These are phyloP conservation scores for Lasioglossum figueresi DNA, from an alignment of 2,888 invertebrate genomes.

Conservation along the genomic window DNA sequence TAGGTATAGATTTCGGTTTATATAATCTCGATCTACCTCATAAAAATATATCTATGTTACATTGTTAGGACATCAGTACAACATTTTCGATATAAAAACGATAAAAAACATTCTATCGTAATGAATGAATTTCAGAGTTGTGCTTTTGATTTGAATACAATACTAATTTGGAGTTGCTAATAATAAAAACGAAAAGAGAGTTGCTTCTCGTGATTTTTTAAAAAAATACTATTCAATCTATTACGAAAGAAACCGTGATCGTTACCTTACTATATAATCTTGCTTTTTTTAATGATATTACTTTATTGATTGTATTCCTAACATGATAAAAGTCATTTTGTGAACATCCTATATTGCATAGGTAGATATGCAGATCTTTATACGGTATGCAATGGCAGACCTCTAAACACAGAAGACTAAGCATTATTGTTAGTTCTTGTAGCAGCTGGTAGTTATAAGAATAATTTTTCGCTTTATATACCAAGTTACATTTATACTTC, in stretches of 20 bases:
- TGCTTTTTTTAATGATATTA: slow-evolving; percentile 48
- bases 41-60: slow-evolving; percentile 62
- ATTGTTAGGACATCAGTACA: slow-evolving; percentile 37
- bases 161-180: slow-evolving; percentile 10
- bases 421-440: slow-evolving; percentile 63
- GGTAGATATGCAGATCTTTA: slow-evolving; percentile 64
- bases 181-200: not conserved
- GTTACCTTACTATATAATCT: slow-evolving; percentile 31
- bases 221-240: slow-evolving; percentile 28
- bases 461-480: slow-evolving; percentile 72
- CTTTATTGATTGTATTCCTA: slow-evolving; percentile 56
- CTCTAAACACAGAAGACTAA: slow-evolving; percentile 58
- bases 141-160: slow-evolving; percentile 29
- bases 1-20: slow-evolving; percentile 55
- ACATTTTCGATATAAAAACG: slow-evolving; percentile 39
- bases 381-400: slow-evolving; percentile 67
- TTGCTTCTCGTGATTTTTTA: not conserved
- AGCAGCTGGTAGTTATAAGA: slow-evolving; percentile 75
- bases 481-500: slow-evolving; percentile 60
- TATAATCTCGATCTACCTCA: slow-evolving; percentile 49
- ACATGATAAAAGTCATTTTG: slow-evolving; percentile 51
- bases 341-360: slow-evolving; percentile 49
- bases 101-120: slow-evolving; percentile 24
- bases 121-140: slow-evolving; percentile 30
- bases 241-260: slow-evolving; percentile 22